These are phyloP conservation scores for Delichon dasypus DNA, from an alignment of 2,797 vertebrate species.

Conservation along the genomic window DNA sequence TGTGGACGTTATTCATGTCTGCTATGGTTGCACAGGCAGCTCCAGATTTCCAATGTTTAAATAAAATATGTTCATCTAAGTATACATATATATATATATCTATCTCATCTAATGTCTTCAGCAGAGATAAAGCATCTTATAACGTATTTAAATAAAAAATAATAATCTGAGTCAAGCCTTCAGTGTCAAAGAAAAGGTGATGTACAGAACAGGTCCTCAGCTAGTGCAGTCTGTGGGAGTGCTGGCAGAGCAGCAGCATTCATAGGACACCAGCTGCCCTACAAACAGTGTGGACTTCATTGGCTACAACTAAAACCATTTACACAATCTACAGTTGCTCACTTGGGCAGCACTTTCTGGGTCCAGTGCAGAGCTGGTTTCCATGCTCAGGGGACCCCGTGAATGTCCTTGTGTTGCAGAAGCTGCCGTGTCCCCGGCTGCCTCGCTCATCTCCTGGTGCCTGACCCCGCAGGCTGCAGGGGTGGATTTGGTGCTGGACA, in stretches of 20 bases:
- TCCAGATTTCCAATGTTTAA: conserved; percentile 56
- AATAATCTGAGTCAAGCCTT: conserved; percentile 51
- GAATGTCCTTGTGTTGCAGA: background rate
- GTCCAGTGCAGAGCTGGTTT: background rate
- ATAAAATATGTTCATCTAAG: conserved; percentile 68
- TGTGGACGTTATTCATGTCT: background rate
- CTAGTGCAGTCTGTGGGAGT: conserved; percentile 32
- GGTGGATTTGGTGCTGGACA: background rate
- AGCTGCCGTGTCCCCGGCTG: background rate
- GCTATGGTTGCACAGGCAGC: conserved; percentile 49
- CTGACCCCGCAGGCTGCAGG: background rate
- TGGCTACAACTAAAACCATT: conserved; percentile 33
- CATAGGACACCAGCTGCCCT: background rate
- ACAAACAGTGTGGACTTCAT: background rate
- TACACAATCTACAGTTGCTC: conserved; percentile 43
- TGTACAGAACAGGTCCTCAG: conserved; percentile 39
- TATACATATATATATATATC: conserved; percentile 12
- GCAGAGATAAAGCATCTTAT: conserved; percentile 60
- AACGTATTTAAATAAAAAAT: conserved; percentile 63
- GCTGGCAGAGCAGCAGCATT: conserved; percentile 34
- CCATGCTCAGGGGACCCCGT: background rate
- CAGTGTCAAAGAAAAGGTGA: conserved; percentile 56
- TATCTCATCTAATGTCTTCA: conserved; percentile 43
- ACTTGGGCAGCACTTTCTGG: background rate
- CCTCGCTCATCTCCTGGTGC: background rate